phyloP scores from a whole-genome alignment of 2,888 invertebrate species.

The Dioctria linearis region DNA sequence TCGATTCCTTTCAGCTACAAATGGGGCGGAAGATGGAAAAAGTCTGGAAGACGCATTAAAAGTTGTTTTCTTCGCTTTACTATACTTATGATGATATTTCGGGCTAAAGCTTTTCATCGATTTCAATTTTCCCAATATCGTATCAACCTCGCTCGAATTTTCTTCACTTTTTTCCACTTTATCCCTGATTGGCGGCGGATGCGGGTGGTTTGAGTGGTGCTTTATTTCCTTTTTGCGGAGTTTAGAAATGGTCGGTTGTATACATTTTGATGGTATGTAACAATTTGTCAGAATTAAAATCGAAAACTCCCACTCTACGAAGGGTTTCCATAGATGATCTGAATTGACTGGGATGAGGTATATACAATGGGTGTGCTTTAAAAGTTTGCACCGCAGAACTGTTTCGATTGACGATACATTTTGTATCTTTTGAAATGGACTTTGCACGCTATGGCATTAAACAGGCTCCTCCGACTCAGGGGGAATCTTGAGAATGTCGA shows the following conservation, averaged over 20 bases:
- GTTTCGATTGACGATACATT: slow-evolving; percentile 26
- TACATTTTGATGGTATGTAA: slow-evolving; percentile 8
- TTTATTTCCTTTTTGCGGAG: neutral
- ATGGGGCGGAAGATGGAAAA: neutral
- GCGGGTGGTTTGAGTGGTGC: neutral
- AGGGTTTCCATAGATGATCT: too few relatives aligned
- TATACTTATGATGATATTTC: slow-evolving; percentile 6
- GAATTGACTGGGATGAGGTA: too few relatives aligned
- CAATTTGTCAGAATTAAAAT: slow-evolving; percentile 29
- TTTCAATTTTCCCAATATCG: slow-evolving; percentile 40
- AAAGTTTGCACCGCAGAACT: neutral
- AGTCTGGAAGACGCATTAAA: slow-evolving; percentile 14
- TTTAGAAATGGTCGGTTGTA: neutral
- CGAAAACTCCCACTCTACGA: slow-evolving; percentile 1
- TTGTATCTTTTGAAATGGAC: slow-evolving; percentile 4
- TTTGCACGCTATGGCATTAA: neutral
- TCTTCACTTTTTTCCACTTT: too few relatives aligned
- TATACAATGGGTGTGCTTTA: too few relatives aligned
- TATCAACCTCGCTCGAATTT: neutral
- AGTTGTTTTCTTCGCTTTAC: slow-evolving; percentile 15
- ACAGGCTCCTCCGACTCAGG: neutral
- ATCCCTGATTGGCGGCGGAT: too few relatives aligned
- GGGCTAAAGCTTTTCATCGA: slow-evolving; percentile 8
- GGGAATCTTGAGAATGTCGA: slow-evolving; percentile 22
- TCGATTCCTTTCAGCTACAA: neutral